These are phyloP conservation scores for Ceyx melanurus DNA, from an alignment of 2,113 vertebrate genomes.

Conservation along the genomic window DNA sequence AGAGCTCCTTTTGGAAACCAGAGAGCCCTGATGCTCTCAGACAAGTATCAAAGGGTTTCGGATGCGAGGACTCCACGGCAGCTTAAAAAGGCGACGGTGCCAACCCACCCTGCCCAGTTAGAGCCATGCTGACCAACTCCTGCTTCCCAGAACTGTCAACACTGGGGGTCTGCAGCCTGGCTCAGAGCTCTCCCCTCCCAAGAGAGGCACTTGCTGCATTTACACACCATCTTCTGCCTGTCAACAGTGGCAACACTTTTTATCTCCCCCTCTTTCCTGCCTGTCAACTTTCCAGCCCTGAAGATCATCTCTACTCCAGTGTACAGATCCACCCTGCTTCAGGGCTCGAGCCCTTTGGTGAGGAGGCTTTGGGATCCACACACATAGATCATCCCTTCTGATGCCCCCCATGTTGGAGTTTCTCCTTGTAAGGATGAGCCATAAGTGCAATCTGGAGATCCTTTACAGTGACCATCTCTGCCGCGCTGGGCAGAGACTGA, in stretches of 20 bases:
- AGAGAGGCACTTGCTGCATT: not conserved
- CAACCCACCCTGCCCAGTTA: not conserved
- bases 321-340: not conserved
- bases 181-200: not conserved
- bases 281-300: not conserved
- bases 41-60: slow-evolving; percentile 10
- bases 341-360: not conserved
- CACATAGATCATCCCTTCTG: accelerated
- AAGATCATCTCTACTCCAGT: not conserved
- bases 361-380: not conserved
- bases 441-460: not conserved
- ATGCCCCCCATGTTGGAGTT: accelerated
- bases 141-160: accelerated
- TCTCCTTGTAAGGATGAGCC: not conserved
- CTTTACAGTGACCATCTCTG: not conserved
- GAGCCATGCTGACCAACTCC: not conserved
- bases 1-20: slow-evolving; percentile 12
- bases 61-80: not conserved
- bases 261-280: not conserved
- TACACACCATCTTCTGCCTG: not conserved
- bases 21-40: slow-evolving; percentile 4
- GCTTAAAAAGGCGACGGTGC: not conserved
- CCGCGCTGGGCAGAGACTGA: not conserved
- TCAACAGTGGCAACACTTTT: not conserved
- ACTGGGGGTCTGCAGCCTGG: not conserved